phyloP scores from a whole-genome alignment of 2,888 invertebrate genomes.

The Trisateles emortualis region DNA sequence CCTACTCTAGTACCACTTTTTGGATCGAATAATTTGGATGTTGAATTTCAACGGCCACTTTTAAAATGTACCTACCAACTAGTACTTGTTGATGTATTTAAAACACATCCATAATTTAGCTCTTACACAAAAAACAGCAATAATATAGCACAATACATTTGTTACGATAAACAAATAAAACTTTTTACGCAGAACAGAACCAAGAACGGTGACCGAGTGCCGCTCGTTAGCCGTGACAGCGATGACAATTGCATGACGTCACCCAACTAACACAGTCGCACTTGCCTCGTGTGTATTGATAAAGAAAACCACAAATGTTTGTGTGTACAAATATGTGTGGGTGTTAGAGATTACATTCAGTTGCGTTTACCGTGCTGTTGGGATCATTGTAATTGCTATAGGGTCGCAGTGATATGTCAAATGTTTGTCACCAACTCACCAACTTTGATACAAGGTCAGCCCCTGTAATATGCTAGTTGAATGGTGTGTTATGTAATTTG shows the following conservation, averaged over 20 bases:
- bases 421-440: conserved; percentile 37
- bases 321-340: conserved; percentile 61
- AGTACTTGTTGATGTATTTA: not conserved
- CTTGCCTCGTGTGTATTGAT: conserved; percentile 54
- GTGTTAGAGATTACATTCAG: conserved; percentile 61
- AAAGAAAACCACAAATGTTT: conserved; percentile 67
- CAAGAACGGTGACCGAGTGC: conserved; percentile 66
- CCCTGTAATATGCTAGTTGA: conserved; percentile 22
- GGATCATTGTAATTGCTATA: conserved; percentile 54
- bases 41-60: not conserved
- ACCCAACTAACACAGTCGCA: conserved; percentile 58
- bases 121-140: conserved; percentile 19
- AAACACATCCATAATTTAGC: conserved; percentile 5
- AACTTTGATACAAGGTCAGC: conserved; percentile 35
- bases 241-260: conserved; percentile 85
- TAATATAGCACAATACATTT: conserved; percentile 23
- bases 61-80: not conserved
- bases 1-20: too few relatives aligned
- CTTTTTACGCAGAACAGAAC: conserved; percentile 51
- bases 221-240: conserved; percentile 81
- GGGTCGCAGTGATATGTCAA: conserved; percentile 35
- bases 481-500: not conserved
- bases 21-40: conserved; percentile 11
- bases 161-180: conserved; percentile 46
- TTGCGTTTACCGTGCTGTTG: conserved; percentile 52